Evolutionary conservation across 2,113 vertebrate genomes (phyloP), one percentile per base, ranked within the genome.

Genomic region (Heloderma charlesbogerti): DNA sequence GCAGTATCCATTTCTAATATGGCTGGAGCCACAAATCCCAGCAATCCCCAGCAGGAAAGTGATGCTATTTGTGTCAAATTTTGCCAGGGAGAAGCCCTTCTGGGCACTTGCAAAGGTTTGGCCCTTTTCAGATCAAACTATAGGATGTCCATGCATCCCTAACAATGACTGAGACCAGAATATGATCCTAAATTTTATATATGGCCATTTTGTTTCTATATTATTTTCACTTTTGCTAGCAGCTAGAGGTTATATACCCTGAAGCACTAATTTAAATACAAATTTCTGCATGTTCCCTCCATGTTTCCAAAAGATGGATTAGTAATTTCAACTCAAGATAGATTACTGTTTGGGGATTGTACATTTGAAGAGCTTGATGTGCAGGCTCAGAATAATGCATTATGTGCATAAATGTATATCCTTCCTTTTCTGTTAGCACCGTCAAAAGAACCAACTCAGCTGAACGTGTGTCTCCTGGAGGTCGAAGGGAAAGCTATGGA

Each of bases 391-490:
- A 57, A 71, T 75, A 45, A 84, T 60, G 12, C 18, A 82, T 37
- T 29, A 71, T 37, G 40, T 48, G 2, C 43, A n/a, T 87, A 54
- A 22, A 0, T 81, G 79, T n/a, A 0, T 20, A 0, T 78, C 6
- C 31, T 1, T 92, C n/a, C 67, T 75, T 57, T 89, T 94, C 89
- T 77, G 45, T 75, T 96, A 98, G 98, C 96, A 98, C 98, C 92
- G 97, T 99, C 97, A 99, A 98, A 97, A 98, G 99, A 98, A 98
- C 99, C 95, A 99, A 98, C 97, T 99, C 99, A 67, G 97, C 98
- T 0, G 99, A 99, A 91, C 98, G 98, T 0, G 97, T 99, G 77
- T 99, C 98, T 75, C 97, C 98, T 34, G 98, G 98, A 0, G 94
- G 97, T 9, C 97, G 99, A 67, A 98, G 98, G 93, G 99, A 99